phyloP scores from a whole-genome alignment of 2,113 vertebrate genomes.

The Hystrix cristata region DNA sequence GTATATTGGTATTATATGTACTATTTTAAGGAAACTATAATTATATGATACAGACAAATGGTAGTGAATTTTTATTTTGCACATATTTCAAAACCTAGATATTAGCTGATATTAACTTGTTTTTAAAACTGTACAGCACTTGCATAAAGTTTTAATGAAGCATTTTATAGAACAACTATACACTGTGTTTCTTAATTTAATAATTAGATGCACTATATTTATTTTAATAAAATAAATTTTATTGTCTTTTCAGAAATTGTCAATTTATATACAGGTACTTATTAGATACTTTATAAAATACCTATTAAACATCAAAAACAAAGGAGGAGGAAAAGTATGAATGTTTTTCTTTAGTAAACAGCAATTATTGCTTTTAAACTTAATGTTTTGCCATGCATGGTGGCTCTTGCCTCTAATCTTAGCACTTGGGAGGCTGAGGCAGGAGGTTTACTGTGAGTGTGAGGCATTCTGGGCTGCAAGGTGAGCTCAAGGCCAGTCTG shows the following conservation, averaged over 20 bases:
- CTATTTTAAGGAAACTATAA: slow-evolving; percentile 38
- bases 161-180: background rate
- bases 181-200: background rate
- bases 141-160: background rate
- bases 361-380: background rate
- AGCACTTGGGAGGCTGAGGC: background rate
- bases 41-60: background rate
- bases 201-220: slow-evolving; percentile 6
- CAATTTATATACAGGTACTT: background rate
- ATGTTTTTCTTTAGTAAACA: background rate
- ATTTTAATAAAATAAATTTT: background rate
- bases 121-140: slow-evolving; percentile 17
- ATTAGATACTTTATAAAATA: background rate
- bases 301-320: background rate
- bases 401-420: background rate
- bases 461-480: no score
- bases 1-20: background rate
- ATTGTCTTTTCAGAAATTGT: background rate
- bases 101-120: background rate
- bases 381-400: background rate
- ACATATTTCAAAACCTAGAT: background rate
- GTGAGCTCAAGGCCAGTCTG: background rate
- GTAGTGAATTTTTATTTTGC: background rate
- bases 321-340: background rate
- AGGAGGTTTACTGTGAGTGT: background rate